phyloP scores from a whole-genome alignment of 2,888 invertebrate species.

The Drosophila neonasuta region DNA sequence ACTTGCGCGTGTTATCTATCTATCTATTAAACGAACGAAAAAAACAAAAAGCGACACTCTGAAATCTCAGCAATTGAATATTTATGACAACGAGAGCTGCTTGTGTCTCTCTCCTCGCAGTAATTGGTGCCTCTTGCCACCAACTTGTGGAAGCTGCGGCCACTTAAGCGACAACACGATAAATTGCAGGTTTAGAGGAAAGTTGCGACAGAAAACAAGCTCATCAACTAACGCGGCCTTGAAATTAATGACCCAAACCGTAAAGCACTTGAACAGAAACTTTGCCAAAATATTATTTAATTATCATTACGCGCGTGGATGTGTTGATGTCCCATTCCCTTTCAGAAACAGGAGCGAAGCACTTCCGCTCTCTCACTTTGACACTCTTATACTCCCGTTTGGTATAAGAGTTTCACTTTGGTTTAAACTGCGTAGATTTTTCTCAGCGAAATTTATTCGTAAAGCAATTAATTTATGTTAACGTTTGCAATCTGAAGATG shows the following conservation, averaged over 20 bases:
- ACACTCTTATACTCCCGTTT: conserved; percentile 5
- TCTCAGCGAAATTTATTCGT: not conserved
- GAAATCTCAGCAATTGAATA: conserved; percentile 65
- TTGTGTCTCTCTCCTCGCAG: no score
- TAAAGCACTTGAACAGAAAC: conserved; percentile 46
- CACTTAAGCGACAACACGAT: conserved; percentile 37
- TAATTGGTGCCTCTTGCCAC: not conserved
- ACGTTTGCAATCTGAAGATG: conserved; percentile 13
- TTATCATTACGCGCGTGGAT: conserved; percentile 35
- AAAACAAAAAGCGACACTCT: conserved; percentile 15
- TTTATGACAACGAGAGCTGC: conserved; percentile 41
- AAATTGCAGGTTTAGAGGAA: conserved; percentile 45
- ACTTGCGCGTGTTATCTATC: conserved; percentile 39
- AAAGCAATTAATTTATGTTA: conserved; percentile 31
- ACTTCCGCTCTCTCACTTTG: not conserved
- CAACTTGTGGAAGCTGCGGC: conserved; percentile 18
- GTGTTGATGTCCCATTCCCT: conserved; percentile 14
- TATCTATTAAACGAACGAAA: conserved; percentile 44
- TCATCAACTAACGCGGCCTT: conserved; percentile 47
- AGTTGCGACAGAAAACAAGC: conserved; percentile 31
- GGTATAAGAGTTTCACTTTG: not conserved
- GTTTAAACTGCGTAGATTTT: not conserved
- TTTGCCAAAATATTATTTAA: conserved; percentile 54
- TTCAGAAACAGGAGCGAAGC: not conserved
- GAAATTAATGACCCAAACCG: conserved; percentile 54